A percentile compares a stretch with the other conserved stretches of the same genome.
phyloP scores from a whole-genome alignment of 2,888 invertebrate genomes.

The Ganaspis brasiliensis region DNA sequence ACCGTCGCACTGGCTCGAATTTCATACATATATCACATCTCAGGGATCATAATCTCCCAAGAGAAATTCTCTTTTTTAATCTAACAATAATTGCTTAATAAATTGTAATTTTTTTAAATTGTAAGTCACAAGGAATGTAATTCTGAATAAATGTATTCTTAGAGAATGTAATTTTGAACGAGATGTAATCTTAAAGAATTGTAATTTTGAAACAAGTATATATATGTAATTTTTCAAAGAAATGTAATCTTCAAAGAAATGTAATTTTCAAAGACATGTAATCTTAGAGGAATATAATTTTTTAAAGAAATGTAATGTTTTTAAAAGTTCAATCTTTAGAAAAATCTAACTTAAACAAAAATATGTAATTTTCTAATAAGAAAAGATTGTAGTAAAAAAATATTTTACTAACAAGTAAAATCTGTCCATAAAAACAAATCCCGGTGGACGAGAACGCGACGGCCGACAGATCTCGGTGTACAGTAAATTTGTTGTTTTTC shows the following conservation, averaged over 20 bases:
- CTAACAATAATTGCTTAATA: constrained; percentile 1
- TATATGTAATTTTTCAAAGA: constrained; percentile 14
- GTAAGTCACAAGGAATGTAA: too few species aligned
- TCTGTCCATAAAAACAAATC: neutral
- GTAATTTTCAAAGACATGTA: too few species aligned
- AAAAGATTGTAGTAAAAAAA: constrained; percentile 1
- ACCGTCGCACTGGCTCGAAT: constrained; percentile 52
- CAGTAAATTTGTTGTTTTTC: constrained; percentile 71
- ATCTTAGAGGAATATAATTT: too few species aligned
- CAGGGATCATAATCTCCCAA: neutral
- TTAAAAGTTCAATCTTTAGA: neutral
- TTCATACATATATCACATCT: constrained; percentile 13
- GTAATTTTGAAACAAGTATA: neutral
- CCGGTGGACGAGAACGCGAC: constrained; percentile 66
- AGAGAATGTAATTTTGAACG: too few species aligned
- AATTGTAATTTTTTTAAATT: too few species aligned
- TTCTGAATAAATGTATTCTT: too few species aligned
- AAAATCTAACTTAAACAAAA: neutral
- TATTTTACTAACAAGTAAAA: neutral
- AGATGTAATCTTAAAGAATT: constrained; percentile 36
- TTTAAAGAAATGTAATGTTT: too few species aligned
- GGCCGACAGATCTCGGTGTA: constrained; percentile 77
- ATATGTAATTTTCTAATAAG: neutral
- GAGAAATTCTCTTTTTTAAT: constrained; percentile 35
- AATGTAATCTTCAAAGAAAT: too few species aligned